Percentiles rank a stretch among this genome's conserved stretches.
Conservation (phyloP, 2,113 vertebrate genomes). For the Pygoscelis adeliae region DNA sequence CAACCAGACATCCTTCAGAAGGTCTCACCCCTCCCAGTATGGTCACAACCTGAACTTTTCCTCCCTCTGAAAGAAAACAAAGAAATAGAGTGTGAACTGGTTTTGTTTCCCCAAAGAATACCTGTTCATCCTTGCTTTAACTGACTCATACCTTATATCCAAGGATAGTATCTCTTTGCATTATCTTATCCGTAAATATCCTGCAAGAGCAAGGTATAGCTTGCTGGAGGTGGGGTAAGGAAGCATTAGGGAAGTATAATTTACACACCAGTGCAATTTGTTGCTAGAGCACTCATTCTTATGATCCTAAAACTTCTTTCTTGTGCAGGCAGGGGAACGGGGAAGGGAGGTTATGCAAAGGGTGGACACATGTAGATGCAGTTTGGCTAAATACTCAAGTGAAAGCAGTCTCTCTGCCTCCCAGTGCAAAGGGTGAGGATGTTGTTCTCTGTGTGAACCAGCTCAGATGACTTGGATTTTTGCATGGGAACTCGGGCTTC, state of each 20-base stretch:
- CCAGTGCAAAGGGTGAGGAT: neutral
- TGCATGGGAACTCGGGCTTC: neutral
- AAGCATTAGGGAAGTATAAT: neutral
- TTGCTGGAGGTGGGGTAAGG: neutral
- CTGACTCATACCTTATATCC: neutral
- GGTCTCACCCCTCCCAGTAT: neutral
- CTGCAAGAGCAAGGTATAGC: neutral
- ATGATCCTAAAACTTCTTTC: neutral
- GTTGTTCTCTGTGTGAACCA: neutral
- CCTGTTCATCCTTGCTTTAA: neutral
- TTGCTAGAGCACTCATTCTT: neutral
- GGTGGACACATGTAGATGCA: neutral
- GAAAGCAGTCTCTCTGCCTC: neutral
- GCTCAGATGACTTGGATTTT: neutral
- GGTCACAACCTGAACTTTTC: neutral
- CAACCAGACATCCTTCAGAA: neutral
- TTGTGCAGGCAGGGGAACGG: neutral
- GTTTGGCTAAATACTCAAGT: neutral
- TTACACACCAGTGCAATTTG: neutral
- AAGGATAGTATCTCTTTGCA: neutral
- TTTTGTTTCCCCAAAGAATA: neutral
- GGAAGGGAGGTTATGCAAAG: neutral
- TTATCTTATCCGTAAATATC: neutral
- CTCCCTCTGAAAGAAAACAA: neutral
- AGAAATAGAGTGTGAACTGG: neutral